Percentiles rank a stretch among this genome's conserved stretches.
Conservation (phyloP, 2,797 vertebrate species). For the Premnoplex brunnescens region DNA sequence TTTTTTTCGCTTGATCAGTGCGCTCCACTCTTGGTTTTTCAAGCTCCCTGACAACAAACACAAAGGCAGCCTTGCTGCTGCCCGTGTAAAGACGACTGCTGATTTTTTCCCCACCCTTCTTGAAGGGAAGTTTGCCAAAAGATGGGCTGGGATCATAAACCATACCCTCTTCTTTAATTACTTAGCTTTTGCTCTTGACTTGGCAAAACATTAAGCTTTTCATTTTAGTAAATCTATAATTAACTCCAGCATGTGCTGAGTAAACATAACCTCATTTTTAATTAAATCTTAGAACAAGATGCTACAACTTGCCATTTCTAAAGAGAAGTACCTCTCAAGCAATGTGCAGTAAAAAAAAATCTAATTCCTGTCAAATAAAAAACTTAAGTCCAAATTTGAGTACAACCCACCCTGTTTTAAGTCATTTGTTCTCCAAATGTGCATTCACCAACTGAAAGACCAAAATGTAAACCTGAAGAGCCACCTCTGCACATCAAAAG, state of each 20-base stretch:
- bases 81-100: background rate
- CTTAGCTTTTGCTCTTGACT: conserved; percentile 66
- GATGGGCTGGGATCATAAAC: conserved; percentile 45
- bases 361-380: conserved; percentile 26
- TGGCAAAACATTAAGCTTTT: conserved; percentile 76
- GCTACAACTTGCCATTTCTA: conserved; percentile 59
- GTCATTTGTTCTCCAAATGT: background rate
- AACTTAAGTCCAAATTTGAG: background rate
- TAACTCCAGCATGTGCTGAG: conserved; percentile 71
- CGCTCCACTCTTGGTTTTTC: background rate
- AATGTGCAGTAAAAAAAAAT: background rate
- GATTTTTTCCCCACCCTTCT: background rate
- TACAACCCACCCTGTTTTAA: background rate
- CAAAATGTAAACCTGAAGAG: background rate
- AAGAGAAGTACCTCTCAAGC: conserved; percentile 28
- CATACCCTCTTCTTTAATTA: conserved; percentile 68
- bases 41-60: background rate
- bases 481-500: background rate
- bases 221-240: conserved; percentile 70
- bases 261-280: conserved; percentile 72
- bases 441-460: background rate
- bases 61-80: background rate
- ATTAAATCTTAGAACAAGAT: conserved; percentile 69
- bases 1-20: background rate
- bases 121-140: conserved; percentile 33